phyloP scores from a whole-genome alignment of 2,113 vertebrate genomes.

The Ciconia stormi region DNA sequence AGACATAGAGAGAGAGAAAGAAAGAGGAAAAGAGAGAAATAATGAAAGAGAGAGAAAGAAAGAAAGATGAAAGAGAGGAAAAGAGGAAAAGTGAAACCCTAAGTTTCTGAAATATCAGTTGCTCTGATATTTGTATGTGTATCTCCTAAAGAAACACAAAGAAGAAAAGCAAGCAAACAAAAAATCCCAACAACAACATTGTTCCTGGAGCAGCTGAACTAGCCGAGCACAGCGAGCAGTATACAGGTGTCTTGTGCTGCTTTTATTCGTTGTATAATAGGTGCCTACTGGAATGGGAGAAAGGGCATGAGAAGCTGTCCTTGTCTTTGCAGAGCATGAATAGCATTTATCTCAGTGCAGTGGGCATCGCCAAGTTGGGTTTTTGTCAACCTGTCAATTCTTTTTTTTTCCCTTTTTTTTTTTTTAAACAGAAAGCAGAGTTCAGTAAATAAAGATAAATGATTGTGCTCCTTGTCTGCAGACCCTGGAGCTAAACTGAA shows the following conservation, averaged over 20 bases:
- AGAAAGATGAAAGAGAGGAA: neutral
- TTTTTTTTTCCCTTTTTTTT: neutral
- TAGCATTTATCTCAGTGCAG: constrained; percentile 82
- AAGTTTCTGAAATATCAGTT: neutral
- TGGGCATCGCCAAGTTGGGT: constrained; percentile 73
- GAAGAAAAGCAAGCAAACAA: neutral
- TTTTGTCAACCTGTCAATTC: constrained; percentile 83
- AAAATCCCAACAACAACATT: neutral
- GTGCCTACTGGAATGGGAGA: constrained; percentile 61
- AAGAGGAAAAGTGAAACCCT: neutral
- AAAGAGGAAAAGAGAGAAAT: fast-evolving
- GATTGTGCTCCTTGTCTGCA: constrained; percentile 81
- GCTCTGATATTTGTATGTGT: neutral
- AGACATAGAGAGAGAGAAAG: neutral
- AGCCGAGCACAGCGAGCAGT: neutral
- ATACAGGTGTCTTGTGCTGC: constrained; percentile 39
- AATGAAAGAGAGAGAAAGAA: too few relatives aligned
- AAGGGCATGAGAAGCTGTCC: constrained; percentile 74
- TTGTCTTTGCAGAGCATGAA: constrained; percentile 78
- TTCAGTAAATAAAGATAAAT: constrained; percentile 90
- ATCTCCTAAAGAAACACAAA: neutral
- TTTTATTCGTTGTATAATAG: constrained; percentile 65
- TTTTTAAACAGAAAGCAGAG: constrained; percentile 80
- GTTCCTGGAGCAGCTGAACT: neutral
- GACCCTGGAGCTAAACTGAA: constrained; percentile 84